Evolutionary conservation across 1,140 invertebrate species (phyloP), one percentile per base, ranked within the genome.

Genomic region (Saccostrea glomerata): DNA sequence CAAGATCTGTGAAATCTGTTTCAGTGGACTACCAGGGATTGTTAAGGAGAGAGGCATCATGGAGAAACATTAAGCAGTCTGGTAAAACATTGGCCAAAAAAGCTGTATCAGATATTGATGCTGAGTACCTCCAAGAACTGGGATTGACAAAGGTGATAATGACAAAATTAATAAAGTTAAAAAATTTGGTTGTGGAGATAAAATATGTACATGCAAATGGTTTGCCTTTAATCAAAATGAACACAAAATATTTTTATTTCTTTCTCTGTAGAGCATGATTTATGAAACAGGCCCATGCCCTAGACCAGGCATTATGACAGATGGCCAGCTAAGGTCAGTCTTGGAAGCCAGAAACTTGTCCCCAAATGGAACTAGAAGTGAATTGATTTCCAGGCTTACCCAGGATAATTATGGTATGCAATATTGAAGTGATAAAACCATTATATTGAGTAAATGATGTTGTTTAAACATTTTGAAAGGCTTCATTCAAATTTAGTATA

Each of bases 291-390:
- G 86, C 30, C 90, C 90, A 3, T 92, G 91, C 86, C 90, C 86
- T 23, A 90, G 91, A 36, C 90, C 90, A 87, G 87, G 89, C 60
- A 88, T 73, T 23, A 89, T 90, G 87, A 90, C 89, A 20, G 56
- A 84, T 60, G 87, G 70, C 2, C 85, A 88, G 7, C 58, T 92
- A 66, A 88, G 54, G 15, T 63, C 82, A 20, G 73, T 36, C 15
- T 70, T 92, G 30, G 58, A 86, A 47, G 66, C 36, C 13, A 86
- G 88, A 11, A 86, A 88, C 30, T 60, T 92, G 20, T 47, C 58
- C 15, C 87, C 87, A 23, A 86, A 66, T 86, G 91, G 91, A 56
- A 86, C 89, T 12, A 36, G 40, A 17, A n/a, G 47, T 70, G 87
- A 89, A 86, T 83, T 86, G 9, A 77, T 73, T 15, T 55, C 70